Conservation (phyloP, 1,140 invertebrate species). For the Popillia japonica region DNA sequence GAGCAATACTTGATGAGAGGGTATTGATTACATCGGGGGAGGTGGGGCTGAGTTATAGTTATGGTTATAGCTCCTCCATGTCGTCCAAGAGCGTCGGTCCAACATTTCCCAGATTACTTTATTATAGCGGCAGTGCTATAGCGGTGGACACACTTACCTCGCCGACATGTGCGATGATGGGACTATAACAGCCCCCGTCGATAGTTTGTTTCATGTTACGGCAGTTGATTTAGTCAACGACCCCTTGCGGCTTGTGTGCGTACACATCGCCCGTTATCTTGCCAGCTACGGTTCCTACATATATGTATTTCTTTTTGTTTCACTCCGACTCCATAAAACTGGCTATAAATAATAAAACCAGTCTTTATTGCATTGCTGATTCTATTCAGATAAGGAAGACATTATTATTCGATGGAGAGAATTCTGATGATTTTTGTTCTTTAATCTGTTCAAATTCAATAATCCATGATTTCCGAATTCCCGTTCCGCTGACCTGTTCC, state of each 20-base stretch:
- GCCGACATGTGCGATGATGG: constrained; percentile 58
- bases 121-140: constrained; percentile 56
- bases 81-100: constrained; percentile 49
- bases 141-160: constrained; percentile 55
- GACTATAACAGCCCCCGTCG: constrained; percentile 55
- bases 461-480: no score
- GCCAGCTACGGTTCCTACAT: no score
- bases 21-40: constrained; percentile 44
- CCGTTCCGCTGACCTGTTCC: no score
- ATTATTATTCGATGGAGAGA: not conserved
- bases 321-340: constrained; percentile 24
- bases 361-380: constrained; percentile 37
- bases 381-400: constrained; percentile 8
- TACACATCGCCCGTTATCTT: constrained; percentile 22
- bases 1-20: constrained; percentile 46
- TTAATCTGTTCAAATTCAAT: no score
- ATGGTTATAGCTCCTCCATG: constrained; percentile 54
- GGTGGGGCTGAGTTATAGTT: constrained; percentile 58
- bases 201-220: constrained; percentile 58
- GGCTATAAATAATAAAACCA: constrained; percentile 36
- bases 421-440: no score
- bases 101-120: constrained; percentile 59
- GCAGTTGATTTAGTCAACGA: constrained; percentile 57
- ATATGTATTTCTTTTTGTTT: constrained; percentile 37
- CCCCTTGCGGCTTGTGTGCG: constrained; percentile 52